Base-by-base conservation (phyloP, 2,113 vertebrate species). In the Poeciliopsis occidentalis region DNA sequence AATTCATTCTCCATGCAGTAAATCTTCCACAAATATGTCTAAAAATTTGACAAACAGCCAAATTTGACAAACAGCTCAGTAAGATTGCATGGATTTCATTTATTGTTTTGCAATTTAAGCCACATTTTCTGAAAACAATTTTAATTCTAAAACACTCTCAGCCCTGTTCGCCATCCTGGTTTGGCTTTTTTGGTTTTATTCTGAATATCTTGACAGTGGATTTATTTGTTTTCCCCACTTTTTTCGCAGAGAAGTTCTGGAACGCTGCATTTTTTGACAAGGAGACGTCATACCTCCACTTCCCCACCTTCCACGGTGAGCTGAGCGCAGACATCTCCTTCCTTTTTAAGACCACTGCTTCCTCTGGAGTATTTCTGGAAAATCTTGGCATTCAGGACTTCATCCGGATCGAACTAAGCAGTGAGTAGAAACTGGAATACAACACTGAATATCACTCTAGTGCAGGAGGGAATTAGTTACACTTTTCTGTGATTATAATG, bases 311-410 rank as follows among this genome's bases (percentile, higher is more conserved):
- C 83, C 96, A 96, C 1, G 97, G 94, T 32, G 97, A 99, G 81
- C 93, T 97, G 60, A 99, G 96, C 1, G 97, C 96, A 0, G 97
- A 99, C 60, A 93, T 98, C 51, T 97, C 97, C 24, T 98, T 99
- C 93, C 95, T 97, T 85, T 99, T 99, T 78, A 99, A 98, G 90
- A 99, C 97, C 74, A 95, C 94, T 30, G 94, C 96, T 27, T 92
- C 95, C 0, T 97, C 96, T 0, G 97, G 97, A 3, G 94, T 98
- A 3, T 98, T 98, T 94, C 92, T 99, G 90, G 97, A 99, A 88
- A 99, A 97, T 86, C 91, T 99, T 64, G 97, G 97, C 82, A 97
- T 99, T 89, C 96, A 95, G 51, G 97, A 98, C 79, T 99, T 98
- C 87, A 97, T 99, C 80, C 94, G 97, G 22, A 96, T 99, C 85